Conservation (phyloP, 2,113 vertebrate genomes). For the Tachycineta bicolor region DNA sequence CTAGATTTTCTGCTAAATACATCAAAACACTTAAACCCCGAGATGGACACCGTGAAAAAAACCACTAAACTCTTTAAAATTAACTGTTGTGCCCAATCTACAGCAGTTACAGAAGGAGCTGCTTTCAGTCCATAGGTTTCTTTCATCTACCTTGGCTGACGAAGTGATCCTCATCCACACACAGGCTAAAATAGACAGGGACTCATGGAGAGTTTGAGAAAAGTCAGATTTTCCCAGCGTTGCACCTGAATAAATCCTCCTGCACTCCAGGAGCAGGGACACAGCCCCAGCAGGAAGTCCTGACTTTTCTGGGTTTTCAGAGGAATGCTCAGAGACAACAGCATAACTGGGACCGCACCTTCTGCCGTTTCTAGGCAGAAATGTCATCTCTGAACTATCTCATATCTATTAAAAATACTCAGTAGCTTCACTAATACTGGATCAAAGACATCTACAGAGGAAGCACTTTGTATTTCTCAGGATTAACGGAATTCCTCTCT, state of each 20-base stretch:
- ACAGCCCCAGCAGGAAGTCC: not conserved
- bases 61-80: not conserved
- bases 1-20: not conserved
- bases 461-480: not conserved
- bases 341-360: accelerated
- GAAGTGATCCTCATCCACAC: not conserved
- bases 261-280: not conserved
- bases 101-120: not conserved
- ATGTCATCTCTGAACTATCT: not conserved
- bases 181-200: not conserved
- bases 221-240: not conserved
- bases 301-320: not conserved
- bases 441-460: not conserved
- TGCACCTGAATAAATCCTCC: not conserved
- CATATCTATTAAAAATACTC: not conserved
- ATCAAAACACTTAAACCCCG: not conserved
- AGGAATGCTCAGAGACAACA: accelerated
- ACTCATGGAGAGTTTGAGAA: not conserved
- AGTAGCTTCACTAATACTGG: not conserved
- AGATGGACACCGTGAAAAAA: not conserved
- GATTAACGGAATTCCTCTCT: not conserved
- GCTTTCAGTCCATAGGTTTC: not conserved
- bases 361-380: not conserved
- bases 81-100: not conserved
- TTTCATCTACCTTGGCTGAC: not conserved